Conservation (phyloP, 1,140 invertebrate species). For the Ceratitis capitata region DNA sequence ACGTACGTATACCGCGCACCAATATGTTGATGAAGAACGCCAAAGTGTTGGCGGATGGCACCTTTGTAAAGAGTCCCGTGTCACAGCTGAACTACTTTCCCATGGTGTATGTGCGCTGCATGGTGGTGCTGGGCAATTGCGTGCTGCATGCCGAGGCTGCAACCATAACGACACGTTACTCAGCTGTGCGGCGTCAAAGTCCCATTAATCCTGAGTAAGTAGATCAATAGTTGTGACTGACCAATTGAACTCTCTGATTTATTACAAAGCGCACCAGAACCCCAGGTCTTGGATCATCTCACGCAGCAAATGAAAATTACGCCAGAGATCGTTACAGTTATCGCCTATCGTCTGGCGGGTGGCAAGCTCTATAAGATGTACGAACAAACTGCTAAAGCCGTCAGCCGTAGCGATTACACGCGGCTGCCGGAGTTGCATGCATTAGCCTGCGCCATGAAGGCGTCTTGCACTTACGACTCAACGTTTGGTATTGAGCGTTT, state of each 20-base stretch:
- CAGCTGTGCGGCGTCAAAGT: slow-evolving; percentile 84
- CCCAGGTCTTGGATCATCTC: slow-evolving; percentile 88
- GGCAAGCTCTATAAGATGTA: slow-evolving; percentile 81
- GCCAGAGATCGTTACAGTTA: slow-evolving; percentile 77
- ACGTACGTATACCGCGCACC: slow-evolving; percentile 83
- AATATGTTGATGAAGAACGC: slow-evolving; percentile 93
- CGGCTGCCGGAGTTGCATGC: slow-evolving; percentile 86
- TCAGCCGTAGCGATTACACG: slow-evolving; percentile 80
- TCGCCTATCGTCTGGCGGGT: slow-evolving; percentile 78
- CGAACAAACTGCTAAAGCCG: slow-evolving; percentile 77
- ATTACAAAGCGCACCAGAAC: slow-evolving; percentile 74
- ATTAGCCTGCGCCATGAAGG: slow-evolving; percentile 87
- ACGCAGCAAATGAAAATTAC: slow-evolving; percentile 92
- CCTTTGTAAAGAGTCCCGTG: slow-evolving; percentile 82
- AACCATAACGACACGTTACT: slow-evolving; percentile 86
- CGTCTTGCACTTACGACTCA: slow-evolving; percentile 78
- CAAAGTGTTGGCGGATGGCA: slow-evolving; percentile 84
- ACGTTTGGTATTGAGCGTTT: slow-evolving; percentile 77
- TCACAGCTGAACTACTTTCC: slow-evolving; percentile 89
- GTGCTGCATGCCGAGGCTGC: slow-evolving; percentile 79
- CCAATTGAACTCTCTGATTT: not conserved
- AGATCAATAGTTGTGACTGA: not conserved
- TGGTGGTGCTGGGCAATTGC: slow-evolving; percentile 75
- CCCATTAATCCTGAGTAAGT: slow-evolving; percentile 64
- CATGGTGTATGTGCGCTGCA: slow-evolving; percentile 83